These are phyloP conservation scores for Megaceryle alcyon DNA, from an alignment of 2,797 vertebrate species.

Conservation along the genomic window DNA sequence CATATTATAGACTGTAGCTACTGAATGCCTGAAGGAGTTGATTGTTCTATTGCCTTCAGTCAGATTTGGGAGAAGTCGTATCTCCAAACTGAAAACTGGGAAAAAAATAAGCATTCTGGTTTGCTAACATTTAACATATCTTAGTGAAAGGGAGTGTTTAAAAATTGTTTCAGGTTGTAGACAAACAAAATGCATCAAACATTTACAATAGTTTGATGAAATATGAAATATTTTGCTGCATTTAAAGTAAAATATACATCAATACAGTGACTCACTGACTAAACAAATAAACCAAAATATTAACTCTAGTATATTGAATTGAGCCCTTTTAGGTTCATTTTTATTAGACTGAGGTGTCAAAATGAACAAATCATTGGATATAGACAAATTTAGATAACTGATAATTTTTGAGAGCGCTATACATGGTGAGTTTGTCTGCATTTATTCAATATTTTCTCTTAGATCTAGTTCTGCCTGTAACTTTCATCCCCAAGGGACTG, in stretches of 20 bases:
- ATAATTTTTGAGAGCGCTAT: not conserved
- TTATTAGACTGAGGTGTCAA: not conserved
- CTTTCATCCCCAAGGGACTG: not conserved
- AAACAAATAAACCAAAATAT: not conserved
- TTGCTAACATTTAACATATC: not conserved
- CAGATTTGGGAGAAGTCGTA: not conserved
- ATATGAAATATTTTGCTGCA: not conserved
- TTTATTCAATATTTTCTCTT: not conserved
- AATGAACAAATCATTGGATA: not conserved
- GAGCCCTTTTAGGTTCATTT: not conserved
- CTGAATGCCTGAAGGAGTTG: not conserved
- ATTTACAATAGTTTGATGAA: not conserved
- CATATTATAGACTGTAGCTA: not conserved
- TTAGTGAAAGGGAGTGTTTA: not conserved
- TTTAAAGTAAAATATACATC: not conserved
- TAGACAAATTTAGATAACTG: not conserved
- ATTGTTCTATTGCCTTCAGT: not conserved
- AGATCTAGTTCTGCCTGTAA: not conserved
- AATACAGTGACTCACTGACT: not conserved
- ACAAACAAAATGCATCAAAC: not conserved
- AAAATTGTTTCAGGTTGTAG: not conserved
- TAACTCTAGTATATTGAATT: not conserved
- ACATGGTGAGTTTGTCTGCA: not conserved
- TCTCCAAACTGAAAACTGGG: not conserved
- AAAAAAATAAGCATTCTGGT: not conserved